Evolutionary conservation across 2,888 invertebrate species (phyloP), one percentile per base, ranked within the genome.

Genomic region (Phragmatobia fuliginosa): DNA sequence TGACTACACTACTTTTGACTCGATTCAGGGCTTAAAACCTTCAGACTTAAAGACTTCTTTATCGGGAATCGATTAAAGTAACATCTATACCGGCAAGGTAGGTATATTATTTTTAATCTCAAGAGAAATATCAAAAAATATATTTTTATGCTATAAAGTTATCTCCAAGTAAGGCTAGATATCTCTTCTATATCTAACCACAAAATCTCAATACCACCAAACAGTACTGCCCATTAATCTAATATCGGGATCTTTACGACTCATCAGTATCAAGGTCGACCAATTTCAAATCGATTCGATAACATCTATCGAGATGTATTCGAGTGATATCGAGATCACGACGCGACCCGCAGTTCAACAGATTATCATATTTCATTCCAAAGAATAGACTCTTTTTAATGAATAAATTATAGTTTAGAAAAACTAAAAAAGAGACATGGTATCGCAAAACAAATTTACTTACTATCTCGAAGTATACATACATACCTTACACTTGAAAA

Each of bases 201-300:
- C 73, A 71, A 63, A 79, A 73, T 77, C 70, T 76, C 16, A 49
- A 45, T 59, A 68, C 68, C 36, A 64, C 68, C 77, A 79, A 81
- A 83, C 74, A 77, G 75, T 74, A 85, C 80, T 82, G 81, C 79
- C 76, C 84, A 87, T 85, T 88, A 87, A 91, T 91, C 90, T 87
- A 77, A 78, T 75, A 82, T 79, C 82, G 74, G 73, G 74, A 87
- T 87, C 87, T 88, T 78, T 82, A 80, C 83, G 84, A 84, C 84
- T 85, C 88, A 90, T 88, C 87, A 85, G 81, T 84, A 87, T 85
- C 87, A 90, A 90, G 90, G 89, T 85, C 89, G 88, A 85, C 79
- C 83, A 85, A 85, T 87, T 88, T 86, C 84, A 86, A 88, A 87
- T 89, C 90, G 90, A 86, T 88, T 88, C 87, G 90, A 92, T 91